These are phyloP conservation scores for Tupiocoris notatus DNA, from an alignment of 2,888 invertebrate species.

Conservation along the genomic window DNA sequence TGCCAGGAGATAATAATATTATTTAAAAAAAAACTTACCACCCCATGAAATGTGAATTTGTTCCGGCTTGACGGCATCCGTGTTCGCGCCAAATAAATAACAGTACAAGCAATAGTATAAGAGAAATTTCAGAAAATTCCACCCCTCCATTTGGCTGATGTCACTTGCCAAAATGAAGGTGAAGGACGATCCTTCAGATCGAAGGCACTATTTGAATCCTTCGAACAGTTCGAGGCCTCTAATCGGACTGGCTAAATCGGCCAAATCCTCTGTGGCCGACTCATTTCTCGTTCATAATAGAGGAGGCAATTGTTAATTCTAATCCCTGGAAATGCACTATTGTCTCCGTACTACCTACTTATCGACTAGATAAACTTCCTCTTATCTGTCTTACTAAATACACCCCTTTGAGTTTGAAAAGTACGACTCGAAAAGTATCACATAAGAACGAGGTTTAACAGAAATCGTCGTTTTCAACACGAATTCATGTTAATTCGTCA, in stretches of 20 bases:
- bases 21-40: constrained; percentile 57
- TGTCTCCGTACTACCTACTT: neutral
- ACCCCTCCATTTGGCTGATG: neutral
- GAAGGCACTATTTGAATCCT: neutral
- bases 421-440: neutral
- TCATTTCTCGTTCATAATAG: no score
- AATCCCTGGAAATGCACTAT: neutral
- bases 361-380: neutral
- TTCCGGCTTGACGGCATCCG: constrained; percentile 56
- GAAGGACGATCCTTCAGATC: neutral
- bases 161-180: neutral
- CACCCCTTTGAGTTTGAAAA: neutral
- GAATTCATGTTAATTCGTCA: no score
- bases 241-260: no score
- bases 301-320: no score
- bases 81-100: neutral
- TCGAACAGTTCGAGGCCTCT: neutral
- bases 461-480: no score
- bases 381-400: neutral
- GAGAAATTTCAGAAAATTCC: neutral
- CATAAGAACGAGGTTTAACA: no score
- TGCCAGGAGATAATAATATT: no score
- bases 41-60: constrained; percentile 68
- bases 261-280: no score
- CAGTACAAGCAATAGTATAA: neutral